Evolutionary conservation across 1,140 invertebrate species (phyloP).

Genomic region (Tetramorium alpestre): DNA sequence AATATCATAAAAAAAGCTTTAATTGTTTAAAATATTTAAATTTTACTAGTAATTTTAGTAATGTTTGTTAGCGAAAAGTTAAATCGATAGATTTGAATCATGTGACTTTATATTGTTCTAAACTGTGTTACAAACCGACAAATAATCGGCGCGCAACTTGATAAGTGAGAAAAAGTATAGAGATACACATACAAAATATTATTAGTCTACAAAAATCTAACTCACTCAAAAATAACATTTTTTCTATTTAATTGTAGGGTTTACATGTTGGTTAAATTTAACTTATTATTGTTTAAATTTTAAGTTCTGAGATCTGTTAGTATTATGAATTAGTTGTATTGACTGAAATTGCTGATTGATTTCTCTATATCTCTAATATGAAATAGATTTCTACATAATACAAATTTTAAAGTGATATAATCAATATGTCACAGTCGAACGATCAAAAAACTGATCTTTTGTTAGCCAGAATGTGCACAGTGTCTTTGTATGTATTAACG

Average conservation of each 20-base stretch:
- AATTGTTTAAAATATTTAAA: not conserved
- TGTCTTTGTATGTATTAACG: not conserved
- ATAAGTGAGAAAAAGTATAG: too few species aligned
- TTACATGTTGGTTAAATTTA: not conserved
- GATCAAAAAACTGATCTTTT: not conserved
- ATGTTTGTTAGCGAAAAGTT: too few species aligned
- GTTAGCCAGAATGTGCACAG: not conserved
- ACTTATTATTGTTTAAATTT: not conserved
- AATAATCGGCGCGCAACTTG: too few species aligned
- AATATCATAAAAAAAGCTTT: not conserved
- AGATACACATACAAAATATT: too few species aligned
- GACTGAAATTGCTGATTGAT: not conserved
- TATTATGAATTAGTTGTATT: not conserved
- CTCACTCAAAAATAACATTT: too few species aligned
- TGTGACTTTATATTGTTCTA: too few species aligned
- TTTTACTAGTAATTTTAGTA: too few species aligned
- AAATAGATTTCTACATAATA: not conserved
- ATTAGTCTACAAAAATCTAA: too few species aligned
- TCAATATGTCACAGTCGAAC: not conserved
- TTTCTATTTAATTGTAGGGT: too few species aligned
- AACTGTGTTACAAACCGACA: too few species aligned
- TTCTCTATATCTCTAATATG: not conserved
- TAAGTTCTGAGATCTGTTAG: not conserved
- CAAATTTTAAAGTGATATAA: not conserved
- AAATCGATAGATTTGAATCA: too few species aligned